Evolutionary conservation across 2,888 invertebrate genomes (phyloP).

Genomic region (Hirtodrosophila duncani): DNA sequence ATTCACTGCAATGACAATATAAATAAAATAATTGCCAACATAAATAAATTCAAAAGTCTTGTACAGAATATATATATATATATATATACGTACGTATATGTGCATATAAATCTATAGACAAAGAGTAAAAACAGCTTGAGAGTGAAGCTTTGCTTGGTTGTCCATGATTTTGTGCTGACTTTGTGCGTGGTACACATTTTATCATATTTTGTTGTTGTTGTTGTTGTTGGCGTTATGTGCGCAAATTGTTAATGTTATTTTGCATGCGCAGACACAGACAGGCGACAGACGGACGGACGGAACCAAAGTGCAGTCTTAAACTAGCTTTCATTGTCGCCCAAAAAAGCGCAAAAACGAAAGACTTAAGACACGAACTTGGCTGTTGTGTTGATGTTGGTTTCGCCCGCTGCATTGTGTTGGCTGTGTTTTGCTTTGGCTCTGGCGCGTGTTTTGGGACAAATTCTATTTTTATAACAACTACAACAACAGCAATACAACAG

Average conservation of each 20-base stretch:
- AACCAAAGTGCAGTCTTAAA: conserved; percentile 45
- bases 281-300: conserved; percentile 5
- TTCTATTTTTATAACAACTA: conserved; percentile 72
- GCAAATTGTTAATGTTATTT: conserved; percentile 62
- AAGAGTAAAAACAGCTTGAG: conserved; percentile 18
- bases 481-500: too few relatives aligned
- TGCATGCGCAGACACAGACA: conserved; percentile 43
- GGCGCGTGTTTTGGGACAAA: conserved; percentile 71
- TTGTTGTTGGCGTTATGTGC: conserved; percentile 49
- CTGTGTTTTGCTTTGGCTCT: conserved; percentile 1
- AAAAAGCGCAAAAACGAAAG: conserved; percentile 57
- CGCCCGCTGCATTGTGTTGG: conserved; percentile 39
- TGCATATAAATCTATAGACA: neutral
- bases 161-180: neutral
- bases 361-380: conserved; percentile 69
- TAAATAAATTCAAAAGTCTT: conserved; percentile 72
- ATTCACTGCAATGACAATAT: conserved; percentile 71
- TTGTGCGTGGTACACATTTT: conserved; percentile 61
- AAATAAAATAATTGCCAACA: conserved; percentile 76
- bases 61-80: conserved; percentile 27
- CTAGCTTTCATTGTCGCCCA: conserved; percentile 66
- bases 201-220: conserved; percentile 10
- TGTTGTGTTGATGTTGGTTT: conserved; percentile 15
- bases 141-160: conserved; percentile 15
- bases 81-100: too few relatives aligned